Evolutionary conservation across 2,888 invertebrate species (phyloP).

Genomic region (Drosophila glabriapex): DNA sequence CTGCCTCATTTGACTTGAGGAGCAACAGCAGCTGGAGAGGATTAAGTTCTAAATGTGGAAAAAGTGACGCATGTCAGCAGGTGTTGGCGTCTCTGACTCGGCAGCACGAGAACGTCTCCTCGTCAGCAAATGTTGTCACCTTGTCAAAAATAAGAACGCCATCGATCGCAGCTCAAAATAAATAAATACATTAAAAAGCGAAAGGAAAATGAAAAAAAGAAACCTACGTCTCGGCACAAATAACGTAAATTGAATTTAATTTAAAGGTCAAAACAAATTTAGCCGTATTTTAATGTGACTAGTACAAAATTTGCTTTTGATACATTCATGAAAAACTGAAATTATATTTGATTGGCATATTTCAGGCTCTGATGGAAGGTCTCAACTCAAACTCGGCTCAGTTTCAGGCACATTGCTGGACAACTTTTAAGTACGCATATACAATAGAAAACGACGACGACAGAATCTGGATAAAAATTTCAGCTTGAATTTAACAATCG

Average conservation of each 20-base stretch:
- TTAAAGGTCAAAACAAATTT: slow-evolving; percentile 2
- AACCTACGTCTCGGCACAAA: neutral
- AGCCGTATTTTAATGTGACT: neutral
- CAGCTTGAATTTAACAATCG: neutral
- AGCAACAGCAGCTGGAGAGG: slow-evolving; percentile 10
- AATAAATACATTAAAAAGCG: slow-evolving; percentile 13
- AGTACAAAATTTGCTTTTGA: neutral
- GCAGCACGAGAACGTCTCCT: slow-evolving; percentile 12
- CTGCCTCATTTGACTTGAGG: slow-evolving; percentile 37
- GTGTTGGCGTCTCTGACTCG: slow-evolving; percentile 19
- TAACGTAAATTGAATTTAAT: neutral
- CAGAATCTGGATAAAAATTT: neutral
- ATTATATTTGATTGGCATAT: neutral
- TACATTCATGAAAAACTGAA: neutral
- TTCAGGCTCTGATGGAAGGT: neutral
- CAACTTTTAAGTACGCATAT: neutral
- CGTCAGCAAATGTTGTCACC: slow-evolving; percentile 27
- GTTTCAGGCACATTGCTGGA: neutral
- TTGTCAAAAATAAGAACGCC: slow-evolving; percentile 56
- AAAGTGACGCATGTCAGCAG: slow-evolving; percentile 38
- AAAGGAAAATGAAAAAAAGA: neutral
- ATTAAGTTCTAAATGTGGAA: slow-evolving; percentile 41
- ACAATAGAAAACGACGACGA: neutral
- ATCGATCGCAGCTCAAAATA: slow-evolving; percentile 43
- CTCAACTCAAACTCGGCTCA: neutral